Base-by-base conservation (phyloP, 1,140 invertebrate species). In the Ylistrum balloti region DNA sequence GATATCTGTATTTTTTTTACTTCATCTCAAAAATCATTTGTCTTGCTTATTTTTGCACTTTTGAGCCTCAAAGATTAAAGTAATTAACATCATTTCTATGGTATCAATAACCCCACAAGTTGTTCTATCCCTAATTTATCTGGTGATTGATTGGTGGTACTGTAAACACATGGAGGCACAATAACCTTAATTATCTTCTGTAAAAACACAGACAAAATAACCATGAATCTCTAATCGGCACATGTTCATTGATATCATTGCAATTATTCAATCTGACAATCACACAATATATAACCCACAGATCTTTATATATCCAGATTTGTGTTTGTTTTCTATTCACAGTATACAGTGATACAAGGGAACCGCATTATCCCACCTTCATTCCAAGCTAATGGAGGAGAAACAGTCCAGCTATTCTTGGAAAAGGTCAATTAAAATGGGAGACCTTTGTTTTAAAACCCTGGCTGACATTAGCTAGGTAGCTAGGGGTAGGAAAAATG, bases 261-360 rank as follows among this genome's bases (percentile, higher is more conserved):
- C 56, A n/a, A 45, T 74, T n/a, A 74, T 74, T 74, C 22, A 74
- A 74, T 74, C n/a, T n/a, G 56, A 74, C 22, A 74, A 74, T 74
- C 9, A 13, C 17, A 74, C 56, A 74, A 74, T 28, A 74, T 74
- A 22, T 28, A 74, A 28, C 28, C 28, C 28, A 74, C 56, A 5
- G 28, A 0, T 74, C 5, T 74, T 7, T n/a, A 74, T 9, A 48
- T 17, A 48, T 13, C 45, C 1, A 48, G n/a, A n/a, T n/a, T n/a
- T n/a, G n/a, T n/a, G n/a, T n/a, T n/a, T n/a, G n/a, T n/a, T n/a
- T n/a, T n/a, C n/a, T n/a, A n/a, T n/a, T n/a, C n/a, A 13, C 35
- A 38, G 35, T 13, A 38, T 74, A 74, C 56, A 28, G 56, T 74
- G n/a, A n/a, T 74, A 9, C 56, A 74, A n/a, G 5, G 56, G 9